Conservation (phyloP, 2,113 vertebrate genomes). For the Choloepus hoffmanni region DNA sequence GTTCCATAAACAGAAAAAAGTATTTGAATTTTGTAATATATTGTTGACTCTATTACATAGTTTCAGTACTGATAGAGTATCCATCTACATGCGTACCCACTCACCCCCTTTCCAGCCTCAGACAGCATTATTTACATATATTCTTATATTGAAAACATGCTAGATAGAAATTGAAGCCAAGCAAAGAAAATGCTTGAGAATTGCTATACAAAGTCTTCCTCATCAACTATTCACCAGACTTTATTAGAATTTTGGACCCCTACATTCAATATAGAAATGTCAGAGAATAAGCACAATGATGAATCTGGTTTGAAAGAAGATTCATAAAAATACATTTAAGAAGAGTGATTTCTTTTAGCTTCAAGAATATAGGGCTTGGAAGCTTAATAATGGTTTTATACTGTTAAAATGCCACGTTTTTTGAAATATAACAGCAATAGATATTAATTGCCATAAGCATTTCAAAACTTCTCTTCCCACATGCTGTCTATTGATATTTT, state of each 20-base stretch:
- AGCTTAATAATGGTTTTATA: slow-evolving; percentile 64
- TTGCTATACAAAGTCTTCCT: not conserved
- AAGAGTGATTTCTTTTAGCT: slow-evolving; percentile 42
- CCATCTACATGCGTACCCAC: not conserved
- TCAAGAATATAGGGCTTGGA: slow-evolving; percentile 32
- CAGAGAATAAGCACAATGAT: not conserved
- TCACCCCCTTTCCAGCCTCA: not conserved
- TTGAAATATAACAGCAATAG: not conserved
- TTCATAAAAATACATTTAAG: slow-evolving; percentile 62
- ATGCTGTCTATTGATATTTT: slow-evolving; percentile 14
- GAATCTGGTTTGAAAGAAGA: not conserved
- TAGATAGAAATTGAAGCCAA: not conserved
- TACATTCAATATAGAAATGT: slow-evolving; percentile 33
- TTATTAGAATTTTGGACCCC: not conserved
- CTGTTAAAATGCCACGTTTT: not conserved
- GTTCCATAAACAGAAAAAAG: too few species aligned
- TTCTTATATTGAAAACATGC: not conserved
- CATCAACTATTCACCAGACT: not conserved
- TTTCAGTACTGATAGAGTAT: not conserved
- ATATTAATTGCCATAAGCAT: slow-evolving; percentile 64
- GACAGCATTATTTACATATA: not conserved
- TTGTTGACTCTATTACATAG: not conserved
- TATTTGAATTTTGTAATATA: not conserved
- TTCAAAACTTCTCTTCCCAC: slow-evolving; percentile 9
- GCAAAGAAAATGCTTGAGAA: not conserved